These are phyloP conservation scores for Isurus oxyrinchus DNA, from an alignment of 2,113 vertebrate species.

Conservation along the genomic window DNA sequence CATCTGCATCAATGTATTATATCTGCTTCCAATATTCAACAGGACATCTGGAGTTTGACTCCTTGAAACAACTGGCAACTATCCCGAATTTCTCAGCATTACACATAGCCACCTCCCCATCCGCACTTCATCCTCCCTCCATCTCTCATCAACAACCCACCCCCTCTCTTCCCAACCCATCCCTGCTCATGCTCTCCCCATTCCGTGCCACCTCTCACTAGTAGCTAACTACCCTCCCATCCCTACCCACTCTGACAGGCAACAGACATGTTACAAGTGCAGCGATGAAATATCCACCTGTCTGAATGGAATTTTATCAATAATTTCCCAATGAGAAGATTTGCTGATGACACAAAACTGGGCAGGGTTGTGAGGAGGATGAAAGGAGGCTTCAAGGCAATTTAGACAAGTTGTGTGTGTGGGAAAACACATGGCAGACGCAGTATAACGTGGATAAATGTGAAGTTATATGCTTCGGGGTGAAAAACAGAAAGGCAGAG, in stretches of 20 bases:
- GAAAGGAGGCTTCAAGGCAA: too few relatives aligned
- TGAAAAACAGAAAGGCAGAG: too few relatives aligned
- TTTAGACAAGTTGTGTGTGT: too few relatives aligned
- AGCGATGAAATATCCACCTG: too few relatives aligned
- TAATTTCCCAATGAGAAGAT: too few relatives aligned
- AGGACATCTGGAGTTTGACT: not conserved
- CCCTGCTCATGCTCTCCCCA: not conserved
- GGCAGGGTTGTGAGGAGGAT: too few relatives aligned
- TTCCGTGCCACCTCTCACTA: not conserved
- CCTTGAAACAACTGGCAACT: not conserved
- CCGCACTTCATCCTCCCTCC: not conserved
- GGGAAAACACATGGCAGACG: too few relatives aligned
- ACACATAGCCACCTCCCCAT: not conserved
- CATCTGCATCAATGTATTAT: too few relatives aligned
- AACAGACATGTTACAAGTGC: not conserved
- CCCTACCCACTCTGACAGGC: not conserved
- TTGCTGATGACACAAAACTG: too few relatives aligned
- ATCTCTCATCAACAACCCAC: not conserved
- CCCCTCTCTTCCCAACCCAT: not conserved
- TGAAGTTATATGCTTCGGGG: too few relatives aligned
- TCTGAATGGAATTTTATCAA: too few relatives aligned
- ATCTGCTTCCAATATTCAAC: not conserved
- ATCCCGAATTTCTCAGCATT: not conserved
- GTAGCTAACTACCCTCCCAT: not conserved
- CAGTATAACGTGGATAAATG: too few relatives aligned